Evolutionary conservation across 2,888 invertebrate genomes (phyloP), one percentile per base, ranked within the genome.

Genomic region (Erebia aethiops): DNA sequence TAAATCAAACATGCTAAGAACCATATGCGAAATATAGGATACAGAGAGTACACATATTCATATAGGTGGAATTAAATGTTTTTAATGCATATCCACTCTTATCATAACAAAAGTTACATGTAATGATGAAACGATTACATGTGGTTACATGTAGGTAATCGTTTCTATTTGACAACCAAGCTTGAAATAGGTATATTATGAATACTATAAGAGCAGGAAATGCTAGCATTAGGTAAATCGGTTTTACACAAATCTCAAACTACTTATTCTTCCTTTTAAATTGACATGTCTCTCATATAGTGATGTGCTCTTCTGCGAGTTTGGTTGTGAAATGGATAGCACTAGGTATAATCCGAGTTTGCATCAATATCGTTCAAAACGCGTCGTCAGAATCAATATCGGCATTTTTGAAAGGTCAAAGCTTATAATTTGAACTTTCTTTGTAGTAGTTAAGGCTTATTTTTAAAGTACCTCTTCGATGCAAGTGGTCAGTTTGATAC

Each of bases 61-160:
- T 1, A 5, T 35, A 5, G 35, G 35, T 35, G 5, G 35, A 35
- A 35, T 35, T 60, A 16, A 4, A 16, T 41, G 43, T 35, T 58
- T 35, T 43, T 60, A 60, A 60, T 43, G 60, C 41, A 10, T 43
- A 16, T n/a, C 58, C 35, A 58, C 41, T 60, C 41, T 21, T 21
- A 21, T 21, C 18, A 3, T 13, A 13, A 26, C 5, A 57, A 57
- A 57, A 51, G 8, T 51, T 46, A 46, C 46, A 13, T 46, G 13
- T 46, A 46, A 46, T 46, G n/a, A n/a, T n/a, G n/a, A n/a, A n/a
- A n/a, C n/a, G n/a, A n/a, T n/a, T n/a, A n/a, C n/a, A n/a, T n/a
- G n/a, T n/a, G n/a, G n/a, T n/a, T n/a, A n/a, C n/a, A n/a, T n/a
- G n/a, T n/a, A n/a, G n/a, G n/a, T n/a, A n/a, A 1, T 21, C 21